Conservation (phyloP, 2,888 invertebrate species). For the Argyresthia albistria region DNA sequence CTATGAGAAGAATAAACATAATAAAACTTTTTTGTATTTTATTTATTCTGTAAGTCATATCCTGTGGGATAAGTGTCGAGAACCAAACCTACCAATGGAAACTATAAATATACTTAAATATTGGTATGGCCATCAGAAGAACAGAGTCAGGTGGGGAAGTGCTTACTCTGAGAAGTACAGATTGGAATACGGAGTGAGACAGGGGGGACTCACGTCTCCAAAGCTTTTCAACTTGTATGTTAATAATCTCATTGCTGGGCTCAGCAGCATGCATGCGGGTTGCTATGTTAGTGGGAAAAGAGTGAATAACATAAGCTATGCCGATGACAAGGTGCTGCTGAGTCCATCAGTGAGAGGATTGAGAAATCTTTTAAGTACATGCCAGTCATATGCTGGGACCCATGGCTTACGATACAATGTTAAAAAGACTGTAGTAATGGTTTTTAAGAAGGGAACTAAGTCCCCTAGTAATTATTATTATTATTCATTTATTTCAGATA, state of each 20-base stretch:
- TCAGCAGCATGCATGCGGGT: neutral
- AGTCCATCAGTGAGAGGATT: neutral
- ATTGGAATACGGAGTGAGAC: neutral
- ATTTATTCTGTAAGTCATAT: no score
- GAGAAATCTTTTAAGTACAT: no score
- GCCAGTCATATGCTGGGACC: no score
- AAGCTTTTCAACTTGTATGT: neutral
- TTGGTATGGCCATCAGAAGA: constrained; percentile 6
- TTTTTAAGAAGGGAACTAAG: no score
- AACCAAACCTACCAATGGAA: constrained; percentile 1
- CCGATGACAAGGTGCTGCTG: neutral
- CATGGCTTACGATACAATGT: no score
- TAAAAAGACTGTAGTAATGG: no score
- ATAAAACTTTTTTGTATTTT: no score
- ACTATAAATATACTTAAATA: constrained; percentile 5
- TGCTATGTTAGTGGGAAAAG: neutral
- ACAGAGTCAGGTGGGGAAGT: neutral
- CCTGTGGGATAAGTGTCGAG: neutral
- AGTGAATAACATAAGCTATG: neutral
- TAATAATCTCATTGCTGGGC: no score
- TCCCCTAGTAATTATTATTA: no score
- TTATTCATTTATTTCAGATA: no score
- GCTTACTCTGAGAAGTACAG: neutral
- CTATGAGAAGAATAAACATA: no score
- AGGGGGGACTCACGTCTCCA: neutral